Conservation (phyloP, 2,888 invertebrate species). For the Cosmopolites sordidus region DNA sequence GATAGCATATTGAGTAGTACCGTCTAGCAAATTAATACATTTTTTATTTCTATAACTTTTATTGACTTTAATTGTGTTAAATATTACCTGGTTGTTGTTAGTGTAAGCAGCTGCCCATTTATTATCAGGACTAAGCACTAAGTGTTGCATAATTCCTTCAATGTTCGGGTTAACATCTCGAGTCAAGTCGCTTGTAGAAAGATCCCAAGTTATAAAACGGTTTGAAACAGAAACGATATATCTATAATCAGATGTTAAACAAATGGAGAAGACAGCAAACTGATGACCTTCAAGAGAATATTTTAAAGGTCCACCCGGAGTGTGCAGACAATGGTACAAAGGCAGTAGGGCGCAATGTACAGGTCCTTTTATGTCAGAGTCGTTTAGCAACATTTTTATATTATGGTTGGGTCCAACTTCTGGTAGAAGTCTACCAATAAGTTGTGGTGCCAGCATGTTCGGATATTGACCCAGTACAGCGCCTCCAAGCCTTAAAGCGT, state of each 20-base stretch:
- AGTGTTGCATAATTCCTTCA: conserved; percentile 93
- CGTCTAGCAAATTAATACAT: conserved; percentile 54
- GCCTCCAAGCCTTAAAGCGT: conserved; percentile 88
- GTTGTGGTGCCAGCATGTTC: conserved; percentile 92
- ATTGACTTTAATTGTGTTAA: not conserved
- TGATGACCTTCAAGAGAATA: conserved; percentile 97
- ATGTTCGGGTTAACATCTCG: conserved; percentile 89
- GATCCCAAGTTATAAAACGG: conserved; percentile 94
- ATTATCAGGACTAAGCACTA: conserved; percentile 90
- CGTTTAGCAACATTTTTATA: conserved; percentile 81
- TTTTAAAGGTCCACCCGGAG: conserved; percentile 98
- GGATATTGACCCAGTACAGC: conserved; percentile 89
- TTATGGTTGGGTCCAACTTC: conserved; percentile 79
- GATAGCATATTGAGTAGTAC: conserved; percentile 89
- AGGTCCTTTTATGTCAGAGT: conserved; percentile 87
- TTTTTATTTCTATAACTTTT: not conserved
- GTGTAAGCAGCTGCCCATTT: conserved; percentile 94
- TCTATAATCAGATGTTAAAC: conserved; percentile 82
- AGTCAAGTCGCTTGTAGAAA: conserved; percentile 92
- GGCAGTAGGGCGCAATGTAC: conserved; percentile 87
- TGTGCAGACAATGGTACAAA: conserved; percentile 92
- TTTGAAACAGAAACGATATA: conserved; percentile 96
- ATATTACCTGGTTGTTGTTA: conserved; percentile 79
- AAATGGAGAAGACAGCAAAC: conserved; percentile 93
- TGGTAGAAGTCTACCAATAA: conserved; percentile 87